Conservation (phyloP, 2,888 invertebrate species). For the Myathropa florea region DNA sequence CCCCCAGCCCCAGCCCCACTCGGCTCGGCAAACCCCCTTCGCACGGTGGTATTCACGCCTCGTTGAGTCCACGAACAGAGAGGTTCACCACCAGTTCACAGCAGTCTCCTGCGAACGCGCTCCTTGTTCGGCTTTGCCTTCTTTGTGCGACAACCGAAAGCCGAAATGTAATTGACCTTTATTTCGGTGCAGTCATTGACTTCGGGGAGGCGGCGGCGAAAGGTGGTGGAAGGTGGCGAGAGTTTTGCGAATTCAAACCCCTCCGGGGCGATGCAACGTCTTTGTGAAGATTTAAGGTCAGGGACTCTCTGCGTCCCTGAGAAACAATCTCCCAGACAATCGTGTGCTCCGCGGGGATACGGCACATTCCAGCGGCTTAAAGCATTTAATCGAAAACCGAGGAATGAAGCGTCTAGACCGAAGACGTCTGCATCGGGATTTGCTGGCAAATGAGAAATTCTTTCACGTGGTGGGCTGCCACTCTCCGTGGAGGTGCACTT, state of each 20-base stretch:
- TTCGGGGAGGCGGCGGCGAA: background rate
- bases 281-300: slow-evolving; percentile 48
- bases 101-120: background rate
- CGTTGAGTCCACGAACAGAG: slow-evolving; percentile 40
- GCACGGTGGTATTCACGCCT: slow-evolving; percentile 29
- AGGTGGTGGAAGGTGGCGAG: too few relatives aligned
- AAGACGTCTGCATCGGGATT: background rate
- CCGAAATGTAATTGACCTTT: slow-evolving; percentile 56
- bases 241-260: background rate
- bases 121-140: background rate
- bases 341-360: background rate
- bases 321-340: background rate
- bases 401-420: background rate
- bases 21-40: background rate
- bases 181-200: slow-evolving; percentile 56
- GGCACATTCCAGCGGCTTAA: background rate
- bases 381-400: background rate
- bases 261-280: background rate
- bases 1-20: background rate
- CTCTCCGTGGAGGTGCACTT: slow-evolving; percentile 17
- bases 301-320: slow-evolving; percentile 34
- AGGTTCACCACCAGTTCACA: slow-evolving; percentile 18
- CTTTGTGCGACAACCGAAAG: background rate
- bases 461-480: too few relatives aligned
- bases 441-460: background rate